These are phyloP conservation scores for Melanchra persicariae DNA, from an alignment of 2,888 invertebrate genomes.

Conservation along the genomic window DNA sequence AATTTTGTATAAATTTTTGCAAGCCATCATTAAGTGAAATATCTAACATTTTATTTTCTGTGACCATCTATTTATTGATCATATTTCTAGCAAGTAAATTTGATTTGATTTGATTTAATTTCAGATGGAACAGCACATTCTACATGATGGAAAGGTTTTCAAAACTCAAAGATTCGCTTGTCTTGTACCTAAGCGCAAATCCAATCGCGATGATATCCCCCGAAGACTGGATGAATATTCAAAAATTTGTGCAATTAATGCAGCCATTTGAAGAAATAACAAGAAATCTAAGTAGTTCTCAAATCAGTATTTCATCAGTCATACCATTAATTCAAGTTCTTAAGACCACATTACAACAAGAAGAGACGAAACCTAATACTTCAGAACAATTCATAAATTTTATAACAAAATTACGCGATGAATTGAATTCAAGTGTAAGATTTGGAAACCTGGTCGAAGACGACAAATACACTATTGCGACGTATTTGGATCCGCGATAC, in stretches of 20 bases:
- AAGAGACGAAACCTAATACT: constrained; percentile 49
- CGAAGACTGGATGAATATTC: constrained; percentile 55
- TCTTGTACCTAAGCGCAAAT: constrained; percentile 52
- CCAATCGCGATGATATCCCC: constrained; percentile 47
- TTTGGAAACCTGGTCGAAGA: constrained; percentile 52
- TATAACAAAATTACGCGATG: constrained; percentile 51
- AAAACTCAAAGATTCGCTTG: constrained; percentile 52
- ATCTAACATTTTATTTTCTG: constrained; percentile 11
- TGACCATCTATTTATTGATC: constrained; percentile 31
- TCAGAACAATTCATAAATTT: constrained; percentile 55
- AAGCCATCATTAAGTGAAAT: background rate
- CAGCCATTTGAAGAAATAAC: constrained; percentile 60
- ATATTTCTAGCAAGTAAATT: constrained; percentile 34
- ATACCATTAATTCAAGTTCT: constrained; percentile 58
- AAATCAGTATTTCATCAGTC: constrained; percentile 59
- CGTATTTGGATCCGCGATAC: constrained; percentile 58
- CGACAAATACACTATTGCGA: constrained; percentile 47
- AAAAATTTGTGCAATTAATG: constrained; percentile 40
- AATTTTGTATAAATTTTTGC: constrained; percentile 33
- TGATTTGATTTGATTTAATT: constrained; percentile 18
- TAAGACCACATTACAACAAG: constrained; percentile 51
- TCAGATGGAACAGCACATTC: constrained; percentile 52
- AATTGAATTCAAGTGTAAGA: constrained; percentile 49
- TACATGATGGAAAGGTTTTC: constrained; percentile 50
- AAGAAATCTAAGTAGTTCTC: constrained; percentile 54